Base-by-base conservation (phyloP, 2,797 vertebrate species). In the Lindbergichthys nudifrons region DNA sequence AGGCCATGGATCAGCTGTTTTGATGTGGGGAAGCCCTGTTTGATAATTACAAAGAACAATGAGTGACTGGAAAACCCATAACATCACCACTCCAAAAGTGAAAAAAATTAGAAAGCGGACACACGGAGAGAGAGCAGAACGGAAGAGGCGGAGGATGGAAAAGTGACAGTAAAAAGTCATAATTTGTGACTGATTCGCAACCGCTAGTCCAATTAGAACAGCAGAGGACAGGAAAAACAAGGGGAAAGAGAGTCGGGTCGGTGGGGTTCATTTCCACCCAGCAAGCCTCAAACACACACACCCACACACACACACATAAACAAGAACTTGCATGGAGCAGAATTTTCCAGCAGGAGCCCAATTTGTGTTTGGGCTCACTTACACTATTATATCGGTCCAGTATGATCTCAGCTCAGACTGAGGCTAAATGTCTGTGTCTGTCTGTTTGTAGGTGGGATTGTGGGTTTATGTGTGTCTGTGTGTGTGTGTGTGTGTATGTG, bases 351-450 rank as follows among this genome's bases (percentile, higher is more conserved):
- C 86, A 90, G 90, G 83, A 92, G 90, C 84, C 84, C 85, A 88
- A 89, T 94, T 93, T 93, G 91, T 88, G 92, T 94, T 93, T 95
- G 90, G 87, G 92, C 92, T 93, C 88, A 90, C 91, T 92, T 94
- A 89, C 91, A 88, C 89, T 89, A 83, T 88, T 92, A 90, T 85
- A 88, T 87, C 89, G 84, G 81, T 85, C 81, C 79, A 89, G 90
- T 91, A 93, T 94, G 93, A 93, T 93, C 91, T 93, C 92, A 92
- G 91, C 88, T 91, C 89, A 88, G 90, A 92, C 84, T 81, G 89
- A 89, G 87, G 88, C 85, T 85, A 89, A 90, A 85, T 75, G 84
- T 91, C 87, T 90, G 81, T 79, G 87, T 87, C 83, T 89, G 82
- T 75, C 70, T 91, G 77, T 85, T 84, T 89, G 86, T 89, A 83